These are phyloP conservation scores for Linyphia triangularis DNA, from an alignment of 2,888 invertebrate species.

Conservation along the genomic window DNA sequence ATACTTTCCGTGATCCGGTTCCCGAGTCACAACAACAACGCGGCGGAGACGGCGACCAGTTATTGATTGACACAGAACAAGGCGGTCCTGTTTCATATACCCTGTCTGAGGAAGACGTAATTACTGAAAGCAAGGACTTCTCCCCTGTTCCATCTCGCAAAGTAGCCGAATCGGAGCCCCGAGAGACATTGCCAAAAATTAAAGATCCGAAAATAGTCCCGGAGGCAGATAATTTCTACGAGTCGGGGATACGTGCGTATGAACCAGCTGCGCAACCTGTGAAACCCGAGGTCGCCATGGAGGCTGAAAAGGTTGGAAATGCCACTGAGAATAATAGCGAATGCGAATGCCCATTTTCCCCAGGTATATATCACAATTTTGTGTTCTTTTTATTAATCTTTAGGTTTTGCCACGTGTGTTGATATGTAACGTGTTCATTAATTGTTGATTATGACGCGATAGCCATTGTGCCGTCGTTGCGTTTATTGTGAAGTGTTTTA, in stretches of 20 bases:
- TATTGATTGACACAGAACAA: slow-evolving; percentile 59
- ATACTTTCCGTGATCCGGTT: slow-evolving; percentile 57
- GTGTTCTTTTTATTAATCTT: background rate
- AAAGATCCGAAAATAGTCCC: slow-evolving; percentile 73
- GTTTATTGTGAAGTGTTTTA: slow-evolving; percentile 12
- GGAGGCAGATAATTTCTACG: slow-evolving; percentile 68
- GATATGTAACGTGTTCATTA: background rate
- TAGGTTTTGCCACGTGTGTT: background rate
- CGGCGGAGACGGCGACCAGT: slow-evolving; percentile 56
- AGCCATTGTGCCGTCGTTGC: background rate
- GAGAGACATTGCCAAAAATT: slow-evolving; percentile 60
- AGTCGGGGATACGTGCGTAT: slow-evolving; percentile 66
- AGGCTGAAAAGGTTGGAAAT: slow-evolving; percentile 69
- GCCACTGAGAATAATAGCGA: slow-evolving; percentile 57
- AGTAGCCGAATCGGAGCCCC: slow-evolving; percentile 49
- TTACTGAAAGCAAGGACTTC: background rate
- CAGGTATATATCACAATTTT: slow-evolving; percentile 45
- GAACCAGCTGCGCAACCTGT: slow-evolving; percentile 73
- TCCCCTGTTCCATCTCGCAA: slow-evolving; percentile 38
- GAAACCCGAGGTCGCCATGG: slow-evolving; percentile 73
- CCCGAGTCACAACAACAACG: slow-evolving; percentile 61
- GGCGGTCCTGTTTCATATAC: slow-evolving; percentile 1
- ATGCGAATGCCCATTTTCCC: slow-evolving; percentile 66
- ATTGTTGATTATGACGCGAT: background rate
- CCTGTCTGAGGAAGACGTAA: slow-evolving; percentile 1